Conservation (phyloP, 2,888 invertebrate species). For the Lomographa bimaculata region DNA sequence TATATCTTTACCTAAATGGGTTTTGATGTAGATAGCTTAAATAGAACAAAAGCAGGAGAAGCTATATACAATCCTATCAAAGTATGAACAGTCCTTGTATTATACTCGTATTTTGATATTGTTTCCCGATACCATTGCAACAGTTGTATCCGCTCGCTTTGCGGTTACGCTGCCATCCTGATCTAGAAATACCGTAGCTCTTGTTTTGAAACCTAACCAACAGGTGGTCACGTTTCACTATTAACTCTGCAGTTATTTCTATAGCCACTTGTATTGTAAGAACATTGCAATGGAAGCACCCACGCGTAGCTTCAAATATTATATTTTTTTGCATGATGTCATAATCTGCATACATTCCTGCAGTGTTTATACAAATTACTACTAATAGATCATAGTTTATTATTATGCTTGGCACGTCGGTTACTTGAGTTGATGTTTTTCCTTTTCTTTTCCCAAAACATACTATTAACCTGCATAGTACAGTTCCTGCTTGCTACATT, state of each 20-base stretch:
- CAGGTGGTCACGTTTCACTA: slow-evolving; percentile 57
- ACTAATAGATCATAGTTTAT: not conserved
- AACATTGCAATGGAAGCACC: slow-evolving; percentile 17
- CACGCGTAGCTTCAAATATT: slow-evolving; percentile 22
- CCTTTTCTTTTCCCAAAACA: too few species aligned
- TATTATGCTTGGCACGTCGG: not conserved
- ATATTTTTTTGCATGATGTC: slow-evolving; percentile 24
- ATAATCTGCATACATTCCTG: slow-evolving; percentile 14
- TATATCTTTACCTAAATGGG: too few species aligned
- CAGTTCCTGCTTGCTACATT: too few species aligned
- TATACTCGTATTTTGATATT: slow-evolving; percentile 21
- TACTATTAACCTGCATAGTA: too few species aligned
- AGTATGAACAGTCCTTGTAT: too few species aligned
- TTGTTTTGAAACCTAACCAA: slow-evolving; percentile 66
- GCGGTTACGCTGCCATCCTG: slow-evolving; percentile 51
- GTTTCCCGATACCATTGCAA: slow-evolving; percentile 21
- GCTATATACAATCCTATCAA: too few species aligned
- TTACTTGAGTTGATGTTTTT: not conserved
- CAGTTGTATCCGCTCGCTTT: slow-evolving; percentile 32
- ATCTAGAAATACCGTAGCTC: slow-evolving; percentile 62
- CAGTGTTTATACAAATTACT: slow-evolving; percentile 9
- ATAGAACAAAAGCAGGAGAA: too few species aligned
- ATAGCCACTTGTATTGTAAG: slow-evolving; percentile 17
- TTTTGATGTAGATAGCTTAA: too few species aligned
- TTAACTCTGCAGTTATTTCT: slow-evolving; percentile 10